Percentiles rank a stretch among this genome's conserved stretches.
Evolutionary conservation across 2,888 invertebrate species (phyloP).

Genomic region (Athalia cordata): DNA sequence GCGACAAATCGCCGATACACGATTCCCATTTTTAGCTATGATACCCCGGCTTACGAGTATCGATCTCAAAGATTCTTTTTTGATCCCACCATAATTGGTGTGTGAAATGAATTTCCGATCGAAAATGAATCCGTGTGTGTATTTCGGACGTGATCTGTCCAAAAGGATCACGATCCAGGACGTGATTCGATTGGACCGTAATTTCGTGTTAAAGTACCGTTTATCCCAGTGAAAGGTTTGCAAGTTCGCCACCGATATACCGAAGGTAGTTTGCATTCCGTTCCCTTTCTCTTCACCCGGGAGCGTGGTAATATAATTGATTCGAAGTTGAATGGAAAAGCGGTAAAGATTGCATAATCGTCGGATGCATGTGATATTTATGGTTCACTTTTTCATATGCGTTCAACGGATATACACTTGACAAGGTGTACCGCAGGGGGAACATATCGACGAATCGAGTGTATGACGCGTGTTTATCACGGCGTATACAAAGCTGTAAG

Average conservation of each 20-base stretch:
- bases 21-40: not conserved
- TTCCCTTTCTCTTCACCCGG: too few species aligned
- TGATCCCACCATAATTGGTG: not conserved
- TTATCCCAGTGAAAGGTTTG: not conserved
- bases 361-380: too few species aligned
- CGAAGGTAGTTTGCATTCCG: not conserved
- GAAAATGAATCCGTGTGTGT: not conserved
- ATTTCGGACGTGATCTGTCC: not conserved
- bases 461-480: slow-evolving; percentile 39
- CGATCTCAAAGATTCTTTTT: too few species aligned
- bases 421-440: not conserved
- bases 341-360: too few species aligned
- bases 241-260: not conserved
- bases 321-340: too few species aligned
- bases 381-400: not conserved
- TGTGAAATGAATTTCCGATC: not conserved
- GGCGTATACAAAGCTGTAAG: not conserved
- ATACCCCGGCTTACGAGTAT: too few species aligned
- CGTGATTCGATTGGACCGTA: not conserved
- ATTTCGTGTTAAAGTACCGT: slow-evolving; percentile 5
- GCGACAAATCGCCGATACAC: not conserved
- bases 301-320: too few species aligned
- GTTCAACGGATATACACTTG: slow-evolving; percentile 15
- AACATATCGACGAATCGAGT: slow-evolving; percentile 26
- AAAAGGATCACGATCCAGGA: not conserved